Evolutionary conservation across 2,113 vertebrate species (phyloP).

Genomic region (Elephas maximus): DNA sequence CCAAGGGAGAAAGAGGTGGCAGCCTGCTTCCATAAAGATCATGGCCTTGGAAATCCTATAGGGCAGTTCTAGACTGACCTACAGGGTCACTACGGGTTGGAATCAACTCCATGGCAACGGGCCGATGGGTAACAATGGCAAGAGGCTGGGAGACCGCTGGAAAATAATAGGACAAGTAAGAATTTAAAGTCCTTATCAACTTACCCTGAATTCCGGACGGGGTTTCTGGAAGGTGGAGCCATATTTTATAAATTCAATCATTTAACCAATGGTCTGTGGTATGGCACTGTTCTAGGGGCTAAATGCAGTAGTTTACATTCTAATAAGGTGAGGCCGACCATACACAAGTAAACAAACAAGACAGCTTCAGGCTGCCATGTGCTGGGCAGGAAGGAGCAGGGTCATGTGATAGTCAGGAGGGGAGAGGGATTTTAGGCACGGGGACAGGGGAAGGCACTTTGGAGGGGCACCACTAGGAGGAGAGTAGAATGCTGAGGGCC

Average conservation of each 20-base stretch:
- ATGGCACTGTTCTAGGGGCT: neutral
- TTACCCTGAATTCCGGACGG: conserved; percentile 7
- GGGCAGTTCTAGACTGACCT: neutral
- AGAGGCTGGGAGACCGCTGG: too few relatives aligned
- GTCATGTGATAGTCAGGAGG: accelerated
- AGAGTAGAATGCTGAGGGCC: neutral
- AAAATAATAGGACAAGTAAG: neutral
- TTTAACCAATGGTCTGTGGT: neutral
- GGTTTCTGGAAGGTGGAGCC: neutral
- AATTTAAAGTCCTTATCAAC: neutral
- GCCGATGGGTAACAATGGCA: too few relatives aligned
- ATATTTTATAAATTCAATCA: conserved; percentile 30
- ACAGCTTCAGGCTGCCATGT: neutral
- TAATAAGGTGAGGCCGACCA: neutral
- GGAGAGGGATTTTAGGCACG: too few relatives aligned
- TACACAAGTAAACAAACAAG: neutral
- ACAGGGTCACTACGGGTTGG: neutral
- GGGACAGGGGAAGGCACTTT: neutral
- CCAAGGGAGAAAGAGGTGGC: neutral
- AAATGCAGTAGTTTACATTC: neutral
- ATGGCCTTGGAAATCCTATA: neutral
- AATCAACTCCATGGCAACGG: neutral
- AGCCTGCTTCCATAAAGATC: neutral
- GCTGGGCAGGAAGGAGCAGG: neutral
- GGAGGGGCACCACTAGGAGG: neutral